Percentiles rank a stretch among this genome's conserved stretches.
Conservation (phyloP, 2,888 invertebrate species). For the Eupithecia abbreviata region DNA sequence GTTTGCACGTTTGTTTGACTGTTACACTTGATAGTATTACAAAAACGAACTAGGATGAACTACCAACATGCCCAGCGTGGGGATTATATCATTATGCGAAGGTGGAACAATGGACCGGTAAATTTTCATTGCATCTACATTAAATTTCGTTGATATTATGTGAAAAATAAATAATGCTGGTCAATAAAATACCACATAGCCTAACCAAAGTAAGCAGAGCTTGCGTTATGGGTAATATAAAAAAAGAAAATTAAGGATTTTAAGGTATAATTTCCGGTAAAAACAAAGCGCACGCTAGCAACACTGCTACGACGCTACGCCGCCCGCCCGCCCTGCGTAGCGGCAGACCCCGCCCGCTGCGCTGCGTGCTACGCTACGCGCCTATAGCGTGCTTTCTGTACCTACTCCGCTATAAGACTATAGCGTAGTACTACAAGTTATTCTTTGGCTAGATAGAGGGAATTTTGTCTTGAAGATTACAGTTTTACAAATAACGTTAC, state of each 20-base stretch:
- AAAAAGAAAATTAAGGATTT: background rate
- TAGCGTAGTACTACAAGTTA: constrained; percentile 11
- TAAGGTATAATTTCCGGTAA: background rate
- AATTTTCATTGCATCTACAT: too few species aligned
- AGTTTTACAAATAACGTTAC: background rate
- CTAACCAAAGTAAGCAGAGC: too few species aligned
- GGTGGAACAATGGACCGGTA: too few species aligned
- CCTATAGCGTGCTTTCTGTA: constrained; percentile 10
- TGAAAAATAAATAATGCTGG: too few species aligned
- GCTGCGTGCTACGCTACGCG: constrained; percentile 36
- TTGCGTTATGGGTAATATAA: background rate
- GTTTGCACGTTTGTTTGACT: too few species aligned
- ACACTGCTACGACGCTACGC: constrained; percentile 53
- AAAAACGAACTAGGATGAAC: too few species aligned
- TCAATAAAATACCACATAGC: too few species aligned
- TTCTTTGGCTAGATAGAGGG: background rate
- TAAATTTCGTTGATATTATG: too few species aligned
- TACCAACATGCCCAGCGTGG: too few species aligned
- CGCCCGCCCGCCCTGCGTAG: constrained; percentile 60
- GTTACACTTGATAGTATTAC: too few species aligned
- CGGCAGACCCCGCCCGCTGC: constrained; percentile 73
- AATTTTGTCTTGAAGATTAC: background rate
- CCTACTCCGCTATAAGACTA: constrained; percentile 14
- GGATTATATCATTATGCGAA: too few species aligned
- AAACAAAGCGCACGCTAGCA: constrained; percentile 53